Conservation (phyloP, 1,140 invertebrate genomes). For the Sminthurides bifidus region DNA sequence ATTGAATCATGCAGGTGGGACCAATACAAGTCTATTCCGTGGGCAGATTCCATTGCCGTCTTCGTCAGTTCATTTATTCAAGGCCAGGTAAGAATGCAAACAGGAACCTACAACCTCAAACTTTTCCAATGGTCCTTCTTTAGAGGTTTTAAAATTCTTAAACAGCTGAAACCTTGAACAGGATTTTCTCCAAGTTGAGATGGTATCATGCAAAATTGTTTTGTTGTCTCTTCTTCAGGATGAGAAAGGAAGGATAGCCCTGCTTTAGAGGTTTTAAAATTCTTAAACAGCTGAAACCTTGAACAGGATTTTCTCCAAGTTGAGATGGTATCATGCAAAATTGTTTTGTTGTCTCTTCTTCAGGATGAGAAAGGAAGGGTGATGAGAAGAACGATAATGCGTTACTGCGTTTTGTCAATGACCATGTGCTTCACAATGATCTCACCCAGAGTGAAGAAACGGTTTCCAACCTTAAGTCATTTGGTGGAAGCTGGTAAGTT, state of each 20-base stretch:
- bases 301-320: neutral
- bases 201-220: neutral
- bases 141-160: neutral
- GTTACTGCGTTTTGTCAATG: conserved; percentile 67
- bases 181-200: neutral
- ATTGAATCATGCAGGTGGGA: conserved; percentile 48
- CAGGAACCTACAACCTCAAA: no score
- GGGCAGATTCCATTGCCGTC: conserved; percentile 42
- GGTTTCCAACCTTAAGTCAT: conserved; percentile 78
- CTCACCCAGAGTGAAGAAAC: conserved; percentile 77
- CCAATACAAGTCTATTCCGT: conserved; percentile 68
- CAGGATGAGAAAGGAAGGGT: conserved; percentile 71
- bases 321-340: neutral
- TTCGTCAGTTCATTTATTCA: conserved; percentile 26
- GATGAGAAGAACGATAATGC: conserved; percentile 73
- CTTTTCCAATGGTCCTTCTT: neutral
- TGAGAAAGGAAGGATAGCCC: neutral
- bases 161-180: neutral
- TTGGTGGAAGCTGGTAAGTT: conserved; percentile 59
- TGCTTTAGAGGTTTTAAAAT: no score
- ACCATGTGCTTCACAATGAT: conserved; percentile 71
- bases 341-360: conserved; percentile 18
- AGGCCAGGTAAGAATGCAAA: conserved; percentile 21
- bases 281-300: neutral
- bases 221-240: neutral